These are phyloP conservation scores for Heterodera schachtii DNA, from an alignment of 1,140 invertebrate genomes.

Conservation along the genomic window DNA sequence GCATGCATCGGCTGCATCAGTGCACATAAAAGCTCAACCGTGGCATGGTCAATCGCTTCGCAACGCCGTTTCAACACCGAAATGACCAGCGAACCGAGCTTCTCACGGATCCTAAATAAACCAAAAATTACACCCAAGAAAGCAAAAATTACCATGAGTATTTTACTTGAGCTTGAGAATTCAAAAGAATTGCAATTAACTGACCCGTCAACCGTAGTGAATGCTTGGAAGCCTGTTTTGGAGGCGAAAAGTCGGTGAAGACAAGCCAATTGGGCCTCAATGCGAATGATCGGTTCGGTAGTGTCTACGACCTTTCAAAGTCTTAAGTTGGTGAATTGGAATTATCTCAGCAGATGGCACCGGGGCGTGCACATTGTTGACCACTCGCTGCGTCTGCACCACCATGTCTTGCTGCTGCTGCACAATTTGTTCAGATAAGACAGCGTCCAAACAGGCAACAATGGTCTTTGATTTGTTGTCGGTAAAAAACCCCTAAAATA, in stretches of 20 bases:
- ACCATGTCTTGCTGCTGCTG: neutral
- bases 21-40: constrained; percentile 93
- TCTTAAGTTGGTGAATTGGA: neutral
- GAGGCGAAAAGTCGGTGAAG: constrained; percentile 88
- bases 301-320: constrained; percentile 33
- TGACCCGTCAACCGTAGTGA: constrained; percentile 84
- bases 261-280: constrained; percentile 89
- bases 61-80: constrained; percentile 85
- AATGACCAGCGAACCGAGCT: constrained; percentile 86
- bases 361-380: constrained; percentile 7
- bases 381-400: constrained; percentile 10
- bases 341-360: neutral
- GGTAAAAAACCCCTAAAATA: constrained; percentile 79
- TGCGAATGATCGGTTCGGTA: constrained; percentile 71
- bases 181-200: constrained; percentile 22
- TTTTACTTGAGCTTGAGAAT: too few relatives aligned
- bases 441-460: constrained; percentile 76
- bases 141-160: too few relatives aligned
- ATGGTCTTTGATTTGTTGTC: constrained; percentile 98
- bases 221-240: constrained; percentile 94
- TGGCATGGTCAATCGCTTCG: constrained; percentile 88
- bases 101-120: constrained; percentile 79
- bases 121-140: constrained; percentile 5
- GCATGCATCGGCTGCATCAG: constrained; percentile 99
- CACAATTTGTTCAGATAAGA: constrained; percentile 72